Conservation (phyloP, 2,113 vertebrate species). For the Bagarius yarrelli region DNA sequence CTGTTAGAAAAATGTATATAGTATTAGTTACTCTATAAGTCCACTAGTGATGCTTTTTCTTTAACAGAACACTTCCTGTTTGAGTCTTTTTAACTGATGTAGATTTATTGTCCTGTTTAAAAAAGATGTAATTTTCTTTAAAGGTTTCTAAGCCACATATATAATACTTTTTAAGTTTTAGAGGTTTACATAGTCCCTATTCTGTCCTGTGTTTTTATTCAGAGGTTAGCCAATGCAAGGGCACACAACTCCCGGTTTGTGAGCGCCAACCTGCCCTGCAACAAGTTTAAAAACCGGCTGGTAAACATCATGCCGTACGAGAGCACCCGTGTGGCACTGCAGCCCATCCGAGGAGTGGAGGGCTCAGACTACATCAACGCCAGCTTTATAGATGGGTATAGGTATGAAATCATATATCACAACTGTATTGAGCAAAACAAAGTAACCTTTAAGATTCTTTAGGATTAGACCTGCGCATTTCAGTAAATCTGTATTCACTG, state of each 20-base stretch:
- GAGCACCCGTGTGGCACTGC: constrained; percentile 92
- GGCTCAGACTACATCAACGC: constrained; percentile 98
- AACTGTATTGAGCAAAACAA: neutral
- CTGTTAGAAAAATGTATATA: too few species aligned
- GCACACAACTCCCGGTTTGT: constrained; percentile 97
- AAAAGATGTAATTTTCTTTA: too few species aligned
- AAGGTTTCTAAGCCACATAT: too few species aligned
- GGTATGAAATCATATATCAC: constrained; percentile 66
- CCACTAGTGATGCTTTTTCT: too few species aligned
- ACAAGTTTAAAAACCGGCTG: constrained; percentile 99
- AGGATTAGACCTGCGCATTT: neutral
- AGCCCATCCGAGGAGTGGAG: constrained; percentile 96
- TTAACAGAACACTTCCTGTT: too few species aligned
- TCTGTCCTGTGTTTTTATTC: constrained; percentile 50
- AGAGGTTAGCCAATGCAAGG: constrained; percentile 62
- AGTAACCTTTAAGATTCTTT: neutral
- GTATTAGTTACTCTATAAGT: too few species aligned
- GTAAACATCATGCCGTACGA: constrained; percentile 99
- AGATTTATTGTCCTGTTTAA: too few species aligned
- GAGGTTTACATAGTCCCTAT: neutral
- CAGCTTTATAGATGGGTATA: constrained; percentile 98
- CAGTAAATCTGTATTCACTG: neutral
- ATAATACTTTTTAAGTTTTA: too few species aligned
- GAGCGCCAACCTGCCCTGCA: constrained; percentile 99
- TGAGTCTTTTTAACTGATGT: too few species aligned